Percentiles rank a stretch among this genome's conserved stretches.
Evolutionary conservation across 2,113 vertebrate species (phyloP).

Genomic region (Limnothrissa miodon): DNA sequence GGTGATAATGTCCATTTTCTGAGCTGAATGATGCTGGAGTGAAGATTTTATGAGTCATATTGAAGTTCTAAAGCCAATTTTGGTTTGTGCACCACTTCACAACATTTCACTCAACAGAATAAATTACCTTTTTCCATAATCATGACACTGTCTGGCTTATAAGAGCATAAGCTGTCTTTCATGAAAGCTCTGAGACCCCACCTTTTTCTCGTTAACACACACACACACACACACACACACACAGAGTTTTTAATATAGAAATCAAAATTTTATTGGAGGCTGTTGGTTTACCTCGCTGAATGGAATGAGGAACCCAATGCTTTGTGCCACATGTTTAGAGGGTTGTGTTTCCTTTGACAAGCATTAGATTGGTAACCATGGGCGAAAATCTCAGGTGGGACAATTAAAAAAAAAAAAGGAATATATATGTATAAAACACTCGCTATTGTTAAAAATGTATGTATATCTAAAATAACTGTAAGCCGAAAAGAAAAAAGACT

Average conservation of each 20-base stretch:
- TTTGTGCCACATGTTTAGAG: neutral
- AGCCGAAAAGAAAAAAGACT: no score
- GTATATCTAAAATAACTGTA: no score
- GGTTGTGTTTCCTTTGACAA: neutral
- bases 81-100: slow-evolving; percentile 15
- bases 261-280: neutral
- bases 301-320: slow-evolving; percentile 20
- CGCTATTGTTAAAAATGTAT: no score
- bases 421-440: no score
- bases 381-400: no score
- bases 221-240: neutral
- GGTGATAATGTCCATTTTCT: neutral
- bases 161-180: slow-evolving; percentile 12
- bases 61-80: slow-evolving; percentile 11
- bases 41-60: slow-evolving; percentile 31
- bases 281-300: neutral
- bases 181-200: slow-evolving; percentile 12
- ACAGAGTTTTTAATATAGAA: neutral
- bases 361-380: no score
- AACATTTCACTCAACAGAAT: neutral
- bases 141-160: slow-evolving; percentile 11
- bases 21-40: slow-evolving; percentile 17
- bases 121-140: slow-evolving; percentile 1
- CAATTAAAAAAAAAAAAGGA: no score
- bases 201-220: neutral